These are phyloP conservation scores for Pithys albifrons DNA, from an alignment of 2,113 vertebrate species.

Conservation along the genomic window DNA sequence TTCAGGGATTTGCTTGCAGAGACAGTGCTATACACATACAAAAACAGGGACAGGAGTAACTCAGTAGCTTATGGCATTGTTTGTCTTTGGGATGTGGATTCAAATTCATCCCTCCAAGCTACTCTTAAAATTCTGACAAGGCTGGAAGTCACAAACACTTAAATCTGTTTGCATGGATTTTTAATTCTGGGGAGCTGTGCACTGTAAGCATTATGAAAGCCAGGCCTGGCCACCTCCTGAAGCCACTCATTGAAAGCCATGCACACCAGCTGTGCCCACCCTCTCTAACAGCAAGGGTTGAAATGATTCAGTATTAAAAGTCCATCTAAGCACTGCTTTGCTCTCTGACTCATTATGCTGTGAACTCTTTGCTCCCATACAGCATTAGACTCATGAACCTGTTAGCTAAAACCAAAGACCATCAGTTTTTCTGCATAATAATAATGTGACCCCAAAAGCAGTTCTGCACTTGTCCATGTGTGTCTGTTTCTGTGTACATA, in stretches of 20 bases:
- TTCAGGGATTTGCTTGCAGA: not conserved
- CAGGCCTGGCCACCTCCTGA: not conserved
- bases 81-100: constrained; percentile 6
- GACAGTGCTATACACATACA: not conserved
- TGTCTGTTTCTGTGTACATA: not conserved
- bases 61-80: not conserved
- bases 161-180: not conserved
- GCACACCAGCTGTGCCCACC: not conserved
- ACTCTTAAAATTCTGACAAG: constrained; percentile 2
- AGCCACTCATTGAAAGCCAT: not conserved
- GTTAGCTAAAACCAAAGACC: not conserved
- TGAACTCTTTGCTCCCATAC: not conserved
- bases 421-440: not conserved
- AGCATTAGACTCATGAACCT: not conserved
- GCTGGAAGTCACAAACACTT: not conserved
- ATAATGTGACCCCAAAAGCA: not conserved
- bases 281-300: not conserved
- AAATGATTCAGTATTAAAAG: not conserved
- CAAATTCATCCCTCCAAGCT: constrained; percentile 11
- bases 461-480: not conserved
- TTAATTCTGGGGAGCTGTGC: not conserved
- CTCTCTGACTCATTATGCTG: not conserved
- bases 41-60: not conserved
- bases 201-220: not conserved
- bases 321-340: not conserved